Conservation (phyloP, 2,888 invertebrate species). For the Sussaba pulchella region DNA sequence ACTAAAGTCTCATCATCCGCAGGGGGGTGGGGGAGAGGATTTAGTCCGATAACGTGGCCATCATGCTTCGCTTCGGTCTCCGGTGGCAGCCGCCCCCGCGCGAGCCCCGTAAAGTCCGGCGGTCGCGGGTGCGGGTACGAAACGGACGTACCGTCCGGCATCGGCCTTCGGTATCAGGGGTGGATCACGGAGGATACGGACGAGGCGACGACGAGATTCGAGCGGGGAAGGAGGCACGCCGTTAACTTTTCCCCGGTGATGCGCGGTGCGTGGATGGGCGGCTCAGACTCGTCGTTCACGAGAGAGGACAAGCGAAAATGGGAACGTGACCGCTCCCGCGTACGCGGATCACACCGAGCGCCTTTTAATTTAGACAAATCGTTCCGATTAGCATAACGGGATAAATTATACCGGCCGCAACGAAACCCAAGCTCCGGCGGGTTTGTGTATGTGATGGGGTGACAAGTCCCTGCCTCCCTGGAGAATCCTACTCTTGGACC, state of each 20-base stretch:
- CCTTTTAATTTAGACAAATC: conserved; percentile 85
- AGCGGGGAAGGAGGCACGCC: neutral
- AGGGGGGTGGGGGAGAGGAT: too few relatives aligned
- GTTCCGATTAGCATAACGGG: conserved; percentile 84
- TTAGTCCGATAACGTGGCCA: conserved; percentile 82
- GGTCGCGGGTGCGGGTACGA: conserved; percentile 29
- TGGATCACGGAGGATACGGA: conserved; percentile 54
- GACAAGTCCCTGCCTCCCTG: conserved; percentile 46
- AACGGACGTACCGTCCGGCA: conserved; percentile 2
- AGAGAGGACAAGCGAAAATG: conserved; percentile 69
- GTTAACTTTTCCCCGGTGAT: conserved; percentile 14
- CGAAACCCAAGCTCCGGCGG: conserved; percentile 74
- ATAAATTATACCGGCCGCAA: conserved; percentile 82
- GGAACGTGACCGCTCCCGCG: conserved; percentile 70
- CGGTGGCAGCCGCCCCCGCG: too few relatives aligned
- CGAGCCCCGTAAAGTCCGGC: conserved; percentile 55
- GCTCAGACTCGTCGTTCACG: conserved; percentile 36
- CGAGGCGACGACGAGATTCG: conserved; percentile 56
- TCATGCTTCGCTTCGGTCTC: conserved; percentile 68
- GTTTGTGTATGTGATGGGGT: conserved; percentile 42
- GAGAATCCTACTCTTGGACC: conserved; percentile 38
- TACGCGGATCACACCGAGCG: conserved; percentile 73
- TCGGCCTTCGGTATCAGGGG: conserved; percentile 31
- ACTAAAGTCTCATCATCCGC: conserved; percentile 84
- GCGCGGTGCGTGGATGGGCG: conserved; percentile 26